Evolutionary conservation across 2,797 vertebrate species (phyloP).

Genomic region (Pipistrellus kuhlii): DNA sequence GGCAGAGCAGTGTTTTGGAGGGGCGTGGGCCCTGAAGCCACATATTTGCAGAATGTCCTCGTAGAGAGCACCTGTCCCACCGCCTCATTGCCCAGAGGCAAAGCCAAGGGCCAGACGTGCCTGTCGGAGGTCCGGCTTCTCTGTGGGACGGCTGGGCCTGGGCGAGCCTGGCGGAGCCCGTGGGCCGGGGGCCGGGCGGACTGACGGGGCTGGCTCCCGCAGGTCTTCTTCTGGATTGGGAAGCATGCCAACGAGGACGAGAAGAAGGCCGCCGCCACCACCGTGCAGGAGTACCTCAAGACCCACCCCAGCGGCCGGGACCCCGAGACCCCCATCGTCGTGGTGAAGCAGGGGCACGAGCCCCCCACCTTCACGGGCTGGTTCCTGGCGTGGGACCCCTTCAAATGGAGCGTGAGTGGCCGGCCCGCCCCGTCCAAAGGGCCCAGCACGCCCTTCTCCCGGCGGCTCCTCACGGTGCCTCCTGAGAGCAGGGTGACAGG

Average conservation of each 20-base stretch:
- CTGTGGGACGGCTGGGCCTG: too few relatives aligned
- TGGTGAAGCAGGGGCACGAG: constrained; percentile 92
- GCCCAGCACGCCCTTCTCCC: neutral
- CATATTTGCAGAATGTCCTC: neutral
- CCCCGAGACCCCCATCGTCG: constrained; percentile 88
- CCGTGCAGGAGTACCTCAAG: constrained; percentile 91
- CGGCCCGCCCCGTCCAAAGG: neutral
- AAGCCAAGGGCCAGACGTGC: neutral
- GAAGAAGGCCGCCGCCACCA: constrained; percentile 87
- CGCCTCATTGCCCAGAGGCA: neutral
- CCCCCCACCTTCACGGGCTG: constrained; percentile 94
- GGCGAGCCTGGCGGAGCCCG: accelerated
- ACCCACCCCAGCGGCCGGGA: constrained; percentile 90
- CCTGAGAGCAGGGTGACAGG: neutral
- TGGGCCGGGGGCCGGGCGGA: neutral
- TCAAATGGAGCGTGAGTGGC: constrained; percentile 90
- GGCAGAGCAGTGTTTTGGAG: neutral
- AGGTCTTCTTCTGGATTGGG: constrained; percentile 94
- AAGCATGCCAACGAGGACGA: constrained; percentile 88
- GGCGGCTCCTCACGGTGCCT: too few relatives aligned
- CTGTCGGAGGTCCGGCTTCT: neutral
- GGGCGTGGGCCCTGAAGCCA: neutral
- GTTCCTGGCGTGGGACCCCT: constrained; percentile 93
- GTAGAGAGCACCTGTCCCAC: neutral
- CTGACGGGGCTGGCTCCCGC: neutral